These are phyloP conservation scores for Drosophila yooni DNA, from an alignment of 2,888 invertebrate genomes.

Conservation along the genomic window DNA sequence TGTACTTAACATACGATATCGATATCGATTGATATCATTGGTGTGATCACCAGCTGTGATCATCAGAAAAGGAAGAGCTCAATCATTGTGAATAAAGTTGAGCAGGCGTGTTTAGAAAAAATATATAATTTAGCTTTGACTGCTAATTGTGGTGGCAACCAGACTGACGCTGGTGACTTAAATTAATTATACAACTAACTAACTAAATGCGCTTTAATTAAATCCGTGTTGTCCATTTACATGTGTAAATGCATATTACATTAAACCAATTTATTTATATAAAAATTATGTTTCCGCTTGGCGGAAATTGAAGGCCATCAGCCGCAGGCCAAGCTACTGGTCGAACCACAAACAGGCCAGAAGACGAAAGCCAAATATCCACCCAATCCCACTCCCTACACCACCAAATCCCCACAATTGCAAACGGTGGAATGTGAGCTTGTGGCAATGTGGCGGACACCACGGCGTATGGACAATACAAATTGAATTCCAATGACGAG, in stretches of 20 bases:
- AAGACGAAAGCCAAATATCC: constrained; percentile 66
- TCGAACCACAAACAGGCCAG: constrained; percentile 65
- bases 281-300: constrained; percentile 19
- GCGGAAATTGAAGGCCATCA: constrained; percentile 62
- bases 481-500: constrained; percentile 80
- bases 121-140: neutral
- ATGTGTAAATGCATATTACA: constrained; percentile 9
- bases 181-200: constrained; percentile 62
- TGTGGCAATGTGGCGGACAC: constrained; percentile 42
- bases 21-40: neutral
- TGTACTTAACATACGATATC: neutral
- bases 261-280: constrained; percentile 1
- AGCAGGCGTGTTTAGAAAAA: neutral
- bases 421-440: constrained; percentile 37
- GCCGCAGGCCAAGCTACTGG: constrained; percentile 51
- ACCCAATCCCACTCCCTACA: neutral
- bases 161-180: constrained; percentile 44
- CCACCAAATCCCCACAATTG: neutral
- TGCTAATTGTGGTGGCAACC: constrained; percentile 22
- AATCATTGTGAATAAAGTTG: neutral
- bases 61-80: neutral
- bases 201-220: constrained; percentile 50
- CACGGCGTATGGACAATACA: constrained; percentile 67
- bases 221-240: constrained; percentile 32
- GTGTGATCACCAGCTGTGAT: neutral